A percentile compares a stretch with the other conserved stretches of the same genome.
These are phyloP conservation scores for Limnothrissa miodon DNA, from an alignment of 2,113 vertebrate species.

Conservation along the genomic window DNA sequence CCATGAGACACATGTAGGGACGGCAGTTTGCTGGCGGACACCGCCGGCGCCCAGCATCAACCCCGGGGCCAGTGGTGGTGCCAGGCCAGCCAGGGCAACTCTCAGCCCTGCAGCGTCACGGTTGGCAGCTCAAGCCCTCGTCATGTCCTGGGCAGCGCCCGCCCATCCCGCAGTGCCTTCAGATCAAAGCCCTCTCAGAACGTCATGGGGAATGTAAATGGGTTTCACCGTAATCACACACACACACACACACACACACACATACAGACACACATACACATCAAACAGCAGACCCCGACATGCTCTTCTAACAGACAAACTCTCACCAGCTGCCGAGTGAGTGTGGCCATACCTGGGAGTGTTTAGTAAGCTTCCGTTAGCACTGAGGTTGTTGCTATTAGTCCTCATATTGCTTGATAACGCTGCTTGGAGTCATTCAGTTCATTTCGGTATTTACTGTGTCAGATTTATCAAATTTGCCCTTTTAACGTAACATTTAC, in stretches of 20 bases:
- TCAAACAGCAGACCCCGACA: neutral
- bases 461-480: neutral
- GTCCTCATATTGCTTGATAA: neutral
- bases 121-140: neutral
- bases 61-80: neutral
- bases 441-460: neutral
- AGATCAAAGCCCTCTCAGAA: neutral
- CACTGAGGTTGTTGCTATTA: neutral
- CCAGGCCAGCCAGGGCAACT: neutral
- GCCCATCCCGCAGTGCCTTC: neutral
- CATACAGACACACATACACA: neutral
- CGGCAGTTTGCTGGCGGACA: neutral
- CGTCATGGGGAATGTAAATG: neutral
- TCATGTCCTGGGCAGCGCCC: neutral
- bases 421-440: neutral
- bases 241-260: too few species aligned
- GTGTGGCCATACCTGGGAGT: neutral
- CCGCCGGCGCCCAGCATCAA: too few species aligned
- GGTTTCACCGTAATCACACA: neutral
- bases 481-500: neutral
- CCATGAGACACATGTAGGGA: neutral
- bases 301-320: neutral
- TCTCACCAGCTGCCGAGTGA: neutral
- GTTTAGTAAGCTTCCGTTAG: neutral
- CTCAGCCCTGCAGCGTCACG: neutral